phyloP scores from a whole-genome alignment of 1,140 invertebrate genomes.

The Drosophila chauvacae region DNA sequence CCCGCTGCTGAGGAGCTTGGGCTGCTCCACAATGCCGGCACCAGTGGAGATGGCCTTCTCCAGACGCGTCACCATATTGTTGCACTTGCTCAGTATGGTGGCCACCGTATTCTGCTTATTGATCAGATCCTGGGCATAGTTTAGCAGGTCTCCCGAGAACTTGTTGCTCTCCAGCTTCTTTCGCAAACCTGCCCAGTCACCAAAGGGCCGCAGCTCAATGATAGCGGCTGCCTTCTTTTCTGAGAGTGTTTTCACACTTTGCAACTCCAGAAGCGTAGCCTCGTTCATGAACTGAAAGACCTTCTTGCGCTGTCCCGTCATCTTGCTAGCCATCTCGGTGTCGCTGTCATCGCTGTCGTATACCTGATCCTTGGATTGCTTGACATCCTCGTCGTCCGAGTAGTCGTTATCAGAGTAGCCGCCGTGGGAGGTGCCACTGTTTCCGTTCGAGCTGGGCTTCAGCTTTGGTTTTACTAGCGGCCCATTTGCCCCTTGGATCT shows the following conservation, averaged over 20 bases:
- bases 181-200: slow-evolving; percentile 90
- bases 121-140: slow-evolving; percentile 89
- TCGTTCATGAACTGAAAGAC: slow-evolving; percentile 92
- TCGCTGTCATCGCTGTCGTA: slow-evolving; percentile 89
- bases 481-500: slow-evolving; percentile 34
- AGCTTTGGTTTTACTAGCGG: slow-evolving; percentile 47
- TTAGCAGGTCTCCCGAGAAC: slow-evolving; percentile 89
- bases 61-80: slow-evolving; percentile 88
- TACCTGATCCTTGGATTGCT: slow-evolving; percentile 74
- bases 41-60: slow-evolving; percentile 90
- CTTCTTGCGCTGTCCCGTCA: slow-evolving; percentile 89
- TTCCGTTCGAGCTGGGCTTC: slow-evolving; percentile 63
- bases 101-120: slow-evolving; percentile 89
- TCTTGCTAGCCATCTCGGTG: slow-evolving; percentile 88
- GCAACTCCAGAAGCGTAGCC: slow-evolving; percentile 88
- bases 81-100: slow-evolving; percentile 90
- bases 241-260: slow-evolving; percentile 89
- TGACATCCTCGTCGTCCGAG: slow-evolving; percentile 69
- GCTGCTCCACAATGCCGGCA: slow-evolving; percentile 89
- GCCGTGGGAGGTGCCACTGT: slow-evolving; percentile 36
- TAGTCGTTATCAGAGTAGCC: slow-evolving; percentile 72
- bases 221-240: slow-evolving; percentile 90
- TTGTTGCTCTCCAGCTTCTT: slow-evolving; percentile 89
- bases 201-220: slow-evolving; percentile 88
- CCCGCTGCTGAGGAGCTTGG: slow-evolving; percentile 86